A percentile compares a stretch with the other conserved stretches of the same genome.
Evolutionary conservation across 2,797 vertebrate genomes (phyloP).

Genomic region (Ara ararauna): DNA sequence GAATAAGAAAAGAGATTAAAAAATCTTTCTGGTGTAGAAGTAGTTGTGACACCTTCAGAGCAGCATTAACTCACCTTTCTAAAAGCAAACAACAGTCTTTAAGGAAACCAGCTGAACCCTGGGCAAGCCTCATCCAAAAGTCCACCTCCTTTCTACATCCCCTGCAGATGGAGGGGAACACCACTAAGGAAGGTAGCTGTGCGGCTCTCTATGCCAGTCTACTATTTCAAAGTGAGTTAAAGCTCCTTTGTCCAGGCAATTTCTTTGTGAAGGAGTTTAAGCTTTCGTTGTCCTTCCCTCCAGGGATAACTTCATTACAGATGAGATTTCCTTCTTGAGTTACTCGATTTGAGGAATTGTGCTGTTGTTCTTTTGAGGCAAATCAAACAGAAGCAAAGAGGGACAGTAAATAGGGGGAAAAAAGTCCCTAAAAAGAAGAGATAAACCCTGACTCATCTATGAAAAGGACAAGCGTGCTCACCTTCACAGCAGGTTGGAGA

Average conservation of each 20-base stretch:
- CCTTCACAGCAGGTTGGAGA: neutral
- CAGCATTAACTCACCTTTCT: neutral
- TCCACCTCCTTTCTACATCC: neutral
- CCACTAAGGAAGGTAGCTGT: neutral
- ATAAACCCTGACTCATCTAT: neutral
- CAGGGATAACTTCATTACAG: slow-evolving; percentile 30
- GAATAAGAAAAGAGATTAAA: neutral
- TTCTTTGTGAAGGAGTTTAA: slow-evolving; percentile 35
- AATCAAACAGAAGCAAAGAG: slow-evolving; percentile 29
- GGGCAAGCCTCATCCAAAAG: neutral
- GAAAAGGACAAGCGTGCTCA: neutral
- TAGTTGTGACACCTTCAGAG: neutral
- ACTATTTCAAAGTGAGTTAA: neutral
- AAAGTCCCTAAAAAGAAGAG: neutral
- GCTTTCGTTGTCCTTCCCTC: slow-evolving; percentile 33
- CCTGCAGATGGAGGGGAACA: neutral
- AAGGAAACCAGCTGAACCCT: slow-evolving; percentile 11
- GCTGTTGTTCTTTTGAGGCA: slow-evolving; percentile 34
- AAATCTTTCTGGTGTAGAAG: neutral
- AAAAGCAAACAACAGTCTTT: slow-evolving; percentile 14
- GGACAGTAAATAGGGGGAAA: neutral
- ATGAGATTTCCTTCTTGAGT: slow-evolving; percentile 35
- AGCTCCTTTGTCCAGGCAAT: slow-evolving; percentile 24
- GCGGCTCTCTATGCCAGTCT: neutral
- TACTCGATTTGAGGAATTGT: neutral